Evolutionary conservation across 2,888 invertebrate species (phyloP), one percentile per base, ranked within the genome.

Genomic region (Archaeoteleia sp.): DNA sequence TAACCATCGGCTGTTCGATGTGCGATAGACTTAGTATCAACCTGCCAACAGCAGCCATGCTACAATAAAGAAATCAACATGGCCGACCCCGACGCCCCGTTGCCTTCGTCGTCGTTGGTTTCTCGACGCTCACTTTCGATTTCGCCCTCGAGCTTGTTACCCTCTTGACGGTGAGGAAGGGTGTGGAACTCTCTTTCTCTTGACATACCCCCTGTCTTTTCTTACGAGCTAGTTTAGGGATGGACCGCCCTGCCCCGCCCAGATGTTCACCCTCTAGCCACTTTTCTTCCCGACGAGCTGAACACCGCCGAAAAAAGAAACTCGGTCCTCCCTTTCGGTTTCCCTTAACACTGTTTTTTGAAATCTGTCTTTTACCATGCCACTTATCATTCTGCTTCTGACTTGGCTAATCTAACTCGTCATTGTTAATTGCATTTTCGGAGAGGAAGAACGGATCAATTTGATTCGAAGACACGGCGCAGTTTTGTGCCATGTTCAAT

Each of bases 51-150:
- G 83, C 84, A 82, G 84, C 84, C 82, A 82, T 82, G 78, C 78
- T 81, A 81, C 78, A 79, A 83, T 81, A 82, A 82, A 82, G 83
- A 83, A 83, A 82, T 83, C 82, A 85, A 82, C 84, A 85, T 85
- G 84, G 84, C 84, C 79, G 82, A 77, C 74, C 54, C 42, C 73
- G 70, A 77, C 76, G 78, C 55, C 45, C 60, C 65, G 62, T 65
- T 34, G 66, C 55, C 46, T 49, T 37, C 57, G 42, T 30, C 49
- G 51, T 42, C 39, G 53, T 29, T 34, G 58, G 51, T 69, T 70
- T 51, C 61, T 66, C 63, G 68, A 72, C 77, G 76, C 72, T 82
- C 80, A 84, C 84, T 83, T 84, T 84, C 82, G 82, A 83, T 85
- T 84, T 85, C 78, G 72, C 82, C 82, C 80, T 73, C 76, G 72